phyloP scores from a whole-genome alignment of 2,888 invertebrate species.

The Chesias legatella region DNA sequence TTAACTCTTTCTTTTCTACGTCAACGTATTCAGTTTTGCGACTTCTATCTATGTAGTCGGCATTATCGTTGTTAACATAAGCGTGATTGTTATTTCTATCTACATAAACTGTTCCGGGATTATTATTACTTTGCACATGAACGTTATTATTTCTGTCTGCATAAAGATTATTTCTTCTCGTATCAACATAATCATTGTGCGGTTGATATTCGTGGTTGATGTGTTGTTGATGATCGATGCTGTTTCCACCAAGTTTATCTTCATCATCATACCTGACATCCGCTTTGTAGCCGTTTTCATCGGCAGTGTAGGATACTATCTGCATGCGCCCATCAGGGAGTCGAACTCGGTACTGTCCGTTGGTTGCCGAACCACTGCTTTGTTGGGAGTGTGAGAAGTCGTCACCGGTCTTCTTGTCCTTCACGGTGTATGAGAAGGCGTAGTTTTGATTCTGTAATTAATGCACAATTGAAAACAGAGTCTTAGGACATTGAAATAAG shows the following conservation, averaged over 20 bases:
- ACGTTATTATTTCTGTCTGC: constrained; percentile 7
- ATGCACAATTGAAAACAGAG: not conserved
- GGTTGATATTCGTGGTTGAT: constrained; percentile 22
- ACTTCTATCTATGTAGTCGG: constrained; percentile 27
- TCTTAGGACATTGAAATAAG: no score
- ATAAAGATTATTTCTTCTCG: constrained; percentile 18
- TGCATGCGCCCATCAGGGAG: constrained; percentile 84
- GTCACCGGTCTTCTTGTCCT: constrained; percentile 82
- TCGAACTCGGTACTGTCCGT: constrained; percentile 84
- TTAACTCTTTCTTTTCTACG: constrained; percentile 14
- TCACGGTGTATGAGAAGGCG: constrained; percentile 84
- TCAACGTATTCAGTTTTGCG: constrained; percentile 26
- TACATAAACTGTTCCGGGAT: constrained; percentile 3
- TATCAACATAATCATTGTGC: constrained; percentile 13
- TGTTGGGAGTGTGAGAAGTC: constrained; percentile 85
- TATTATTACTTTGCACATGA: not conserved
- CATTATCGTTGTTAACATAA: constrained; percentile 16
- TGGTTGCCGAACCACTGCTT: constrained; percentile 82
- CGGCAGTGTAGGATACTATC: constrained; percentile 84
- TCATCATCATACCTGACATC: constrained; percentile 82
- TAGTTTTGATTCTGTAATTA: constrained; percentile 74
- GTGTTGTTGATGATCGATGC: constrained; percentile 27
- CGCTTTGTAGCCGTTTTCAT: constrained; percentile 84
- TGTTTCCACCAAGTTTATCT: constrained; percentile 34
- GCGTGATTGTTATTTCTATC: constrained; percentile 11